phyloP scores from a whole-genome alignment of 2,797 vertebrate species.

The Myiotriccus ornatus region DNA sequence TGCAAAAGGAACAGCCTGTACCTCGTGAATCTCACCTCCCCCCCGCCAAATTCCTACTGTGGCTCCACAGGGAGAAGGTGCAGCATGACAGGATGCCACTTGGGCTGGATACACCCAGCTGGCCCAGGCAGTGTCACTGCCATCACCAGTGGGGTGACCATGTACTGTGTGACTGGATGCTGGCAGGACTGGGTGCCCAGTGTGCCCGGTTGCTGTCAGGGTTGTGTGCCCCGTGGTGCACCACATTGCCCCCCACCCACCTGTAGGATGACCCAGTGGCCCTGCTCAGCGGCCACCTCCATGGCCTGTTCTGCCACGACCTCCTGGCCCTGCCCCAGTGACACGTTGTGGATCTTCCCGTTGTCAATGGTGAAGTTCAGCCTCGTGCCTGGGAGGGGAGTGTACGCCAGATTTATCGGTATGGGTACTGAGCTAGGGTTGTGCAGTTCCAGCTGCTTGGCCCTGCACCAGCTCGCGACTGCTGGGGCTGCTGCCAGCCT shows the following conservation, averaged over 20 bases:
- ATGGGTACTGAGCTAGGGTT: background rate
- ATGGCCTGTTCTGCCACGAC: conserved; percentile 70
- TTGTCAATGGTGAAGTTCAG: conserved; percentile 78
- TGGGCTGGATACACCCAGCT: background rate
- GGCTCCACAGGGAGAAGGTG: background rate
- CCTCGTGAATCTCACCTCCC: background rate
- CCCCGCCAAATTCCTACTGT: accelerated
- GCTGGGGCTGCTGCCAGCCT: accelerated
- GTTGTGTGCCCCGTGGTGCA: accelerated
- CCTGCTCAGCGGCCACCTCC: conserved; percentile 62
- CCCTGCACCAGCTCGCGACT: accelerated
- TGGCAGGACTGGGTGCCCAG: background rate
- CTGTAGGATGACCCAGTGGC: conserved; percentile 83
- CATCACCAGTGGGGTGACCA: accelerated
- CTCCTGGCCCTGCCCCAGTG: conserved; percentile 79
- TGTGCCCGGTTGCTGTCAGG: accelerated
- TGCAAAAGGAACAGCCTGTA: conserved; percentile 5
- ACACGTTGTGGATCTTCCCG: conserved; percentile 76
- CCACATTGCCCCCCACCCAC: background rate
- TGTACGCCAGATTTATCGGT: accelerated
- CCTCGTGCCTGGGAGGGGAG: conserved; percentile 62
- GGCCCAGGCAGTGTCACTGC: background rate
- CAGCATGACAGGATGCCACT: accelerated
- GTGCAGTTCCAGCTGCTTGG: accelerated
- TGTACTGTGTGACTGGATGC: accelerated